These are phyloP conservation scores for Lonchura striata DNA, from an alignment of 2,113 vertebrate genomes.

Conservation along the genomic window DNA sequence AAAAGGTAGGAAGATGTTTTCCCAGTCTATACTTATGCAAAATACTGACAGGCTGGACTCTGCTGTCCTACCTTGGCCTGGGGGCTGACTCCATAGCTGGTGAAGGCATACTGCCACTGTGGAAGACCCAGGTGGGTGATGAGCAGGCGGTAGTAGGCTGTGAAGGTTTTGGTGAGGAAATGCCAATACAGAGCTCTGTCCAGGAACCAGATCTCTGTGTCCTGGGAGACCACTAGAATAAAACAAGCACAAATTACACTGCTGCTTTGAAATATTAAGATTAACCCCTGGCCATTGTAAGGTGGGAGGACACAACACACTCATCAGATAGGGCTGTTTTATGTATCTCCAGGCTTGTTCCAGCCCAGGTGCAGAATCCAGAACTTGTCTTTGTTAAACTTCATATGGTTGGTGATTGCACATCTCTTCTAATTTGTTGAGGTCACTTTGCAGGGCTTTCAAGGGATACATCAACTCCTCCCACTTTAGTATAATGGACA, in stretches of 20 bases:
- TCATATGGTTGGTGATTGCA: not conserved
- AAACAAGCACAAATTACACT: not conserved
- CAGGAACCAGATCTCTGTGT: conserved; percentile 93
- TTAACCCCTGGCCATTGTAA: not conserved
- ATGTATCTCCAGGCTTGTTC: not conserved
- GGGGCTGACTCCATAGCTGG: conserved; percentile 90
- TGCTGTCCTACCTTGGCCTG: conserved; percentile 86
- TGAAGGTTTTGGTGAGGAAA: conserved; percentile 89
- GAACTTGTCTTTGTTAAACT: not conserved
- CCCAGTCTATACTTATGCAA: not conserved
- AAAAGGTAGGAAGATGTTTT: not conserved
- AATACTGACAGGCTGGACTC: not conserved
- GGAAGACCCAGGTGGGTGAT: conserved; percentile 93
- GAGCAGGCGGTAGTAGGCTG: conserved; percentile 92
- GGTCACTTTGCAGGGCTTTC: not conserved
- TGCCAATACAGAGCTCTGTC: conserved; percentile 94
- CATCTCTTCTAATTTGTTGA: not conserved
- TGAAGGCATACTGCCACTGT: conserved; percentile 94
- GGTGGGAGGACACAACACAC: not conserved
- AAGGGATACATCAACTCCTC: not conserved
- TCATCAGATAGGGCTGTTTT: not conserved
- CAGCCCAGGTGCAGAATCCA: not conserved
- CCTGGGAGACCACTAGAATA: conserved; percentile 77
- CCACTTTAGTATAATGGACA: not conserved
- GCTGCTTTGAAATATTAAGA: not conserved